Evolutionary conservation across 2,888 invertebrate genomes (phyloP).

Genomic region (Leptura quadrifasciata): DNA sequence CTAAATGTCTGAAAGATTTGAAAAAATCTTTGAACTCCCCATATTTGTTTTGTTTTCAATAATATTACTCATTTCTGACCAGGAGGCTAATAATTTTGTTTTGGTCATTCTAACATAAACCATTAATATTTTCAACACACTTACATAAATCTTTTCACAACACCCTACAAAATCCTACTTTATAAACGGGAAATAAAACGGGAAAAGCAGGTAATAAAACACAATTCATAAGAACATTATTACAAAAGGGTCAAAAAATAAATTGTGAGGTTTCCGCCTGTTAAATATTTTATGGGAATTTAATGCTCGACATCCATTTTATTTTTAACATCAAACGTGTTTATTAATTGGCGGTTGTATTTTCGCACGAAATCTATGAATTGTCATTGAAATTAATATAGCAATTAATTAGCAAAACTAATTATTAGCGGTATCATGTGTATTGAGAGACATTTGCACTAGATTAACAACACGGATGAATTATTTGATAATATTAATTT

Average conservation of each 20-base stretch:
- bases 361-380: not conserved
- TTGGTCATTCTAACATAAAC: not conserved
- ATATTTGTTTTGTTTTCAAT: too few species aligned
- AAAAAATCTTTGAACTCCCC: too few species aligned
- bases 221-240: constrained; percentile 17
- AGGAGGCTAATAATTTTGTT: not conserved
- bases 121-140: constrained; percentile 25
- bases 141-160: constrained; percentile 24
- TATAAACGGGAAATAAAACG: constrained; percentile 21
- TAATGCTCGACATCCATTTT: not conserved
- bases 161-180: constrained; percentile 19
- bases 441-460: not conserved
- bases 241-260: constrained; percentile 25
- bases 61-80: not conserved
- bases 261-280: not conserved
- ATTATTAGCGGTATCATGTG: not conserved
- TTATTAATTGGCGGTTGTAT: not conserved
- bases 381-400: not conserved
- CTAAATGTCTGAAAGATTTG: too few species aligned
- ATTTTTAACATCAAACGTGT: constrained; percentile 13
- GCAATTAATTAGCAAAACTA: not conserved
- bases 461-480: too few species aligned
- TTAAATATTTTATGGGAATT: constrained; percentile 20
- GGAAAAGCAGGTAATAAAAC: constrained; percentile 13
- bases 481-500: too few species aligned